Evolutionary conservation across 2,888 invertebrate genomes (phyloP).

Genomic region (Melieria picta): DNA sequence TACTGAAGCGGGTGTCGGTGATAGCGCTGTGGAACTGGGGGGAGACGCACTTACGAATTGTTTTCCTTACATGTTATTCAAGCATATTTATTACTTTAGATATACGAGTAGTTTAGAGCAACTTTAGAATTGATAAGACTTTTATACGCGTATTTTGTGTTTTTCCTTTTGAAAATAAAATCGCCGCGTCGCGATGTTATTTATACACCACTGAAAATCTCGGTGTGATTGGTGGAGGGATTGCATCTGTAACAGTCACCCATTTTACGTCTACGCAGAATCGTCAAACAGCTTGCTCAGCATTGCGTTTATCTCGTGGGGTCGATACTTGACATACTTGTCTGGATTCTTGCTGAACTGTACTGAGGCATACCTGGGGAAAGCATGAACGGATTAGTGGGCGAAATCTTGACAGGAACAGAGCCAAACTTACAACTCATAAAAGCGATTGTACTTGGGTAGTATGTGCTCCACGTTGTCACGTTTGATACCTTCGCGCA

Average conservation of each 20-base stretch:
- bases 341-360: conserved; percentile 93
- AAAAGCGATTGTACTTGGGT: conserved; percentile 85
- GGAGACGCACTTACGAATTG: background rate
- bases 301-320: conserved; percentile 83
- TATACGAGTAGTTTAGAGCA: conserved; percentile 1
- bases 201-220: background rate
- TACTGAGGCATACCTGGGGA: conserved; percentile 73
- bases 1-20: conserved; percentile 67
- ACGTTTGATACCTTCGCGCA: conserved; percentile 86
- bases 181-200: conserved; percentile 27
- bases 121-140: conserved; percentile 52
- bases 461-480: conserved; percentile 90
- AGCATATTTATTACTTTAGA: conserved; percentile 10
- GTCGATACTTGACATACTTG: conserved; percentile 92
- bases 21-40: background rate
- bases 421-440: conserved; percentile 71
- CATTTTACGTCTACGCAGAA: conserved; percentile 52
- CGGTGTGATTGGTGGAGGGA: background rate
- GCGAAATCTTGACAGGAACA: background rate
- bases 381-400: background rate
- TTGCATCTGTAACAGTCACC: background rate
- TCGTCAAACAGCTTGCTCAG: conserved; percentile 94
- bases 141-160: conserved; percentile 50
- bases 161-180: conserved; percentile 51
- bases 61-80: background rate